These are phyloP conservation scores for Eidolon dupreanum DNA, from an alignment of 2,797 vertebrate species.

Conservation along the genomic window DNA sequence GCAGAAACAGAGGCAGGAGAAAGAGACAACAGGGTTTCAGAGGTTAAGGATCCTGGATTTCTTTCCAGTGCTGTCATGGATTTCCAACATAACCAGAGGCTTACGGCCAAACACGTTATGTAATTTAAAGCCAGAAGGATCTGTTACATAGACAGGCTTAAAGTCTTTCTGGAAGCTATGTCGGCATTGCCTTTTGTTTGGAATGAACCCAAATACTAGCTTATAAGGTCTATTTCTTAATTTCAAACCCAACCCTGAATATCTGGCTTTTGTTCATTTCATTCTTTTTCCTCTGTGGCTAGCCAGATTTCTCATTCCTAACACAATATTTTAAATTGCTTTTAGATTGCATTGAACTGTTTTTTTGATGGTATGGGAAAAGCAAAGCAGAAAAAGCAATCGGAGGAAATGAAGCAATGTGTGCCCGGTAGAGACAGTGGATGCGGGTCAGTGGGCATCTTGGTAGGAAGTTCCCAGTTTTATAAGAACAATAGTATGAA, in stretches of 20 bases:
- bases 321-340: background rate
- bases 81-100: background rate
- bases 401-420: background rate
- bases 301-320: background rate
- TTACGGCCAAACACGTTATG: background rate
- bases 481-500: background rate
- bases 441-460: background rate
- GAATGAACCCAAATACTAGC: background rate
- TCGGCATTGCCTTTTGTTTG: background rate
- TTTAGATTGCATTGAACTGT: background rate
- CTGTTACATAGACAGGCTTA: background rate
- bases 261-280: background rate
- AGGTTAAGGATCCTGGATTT: background rate
- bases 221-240: background rate
- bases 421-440: background rate
- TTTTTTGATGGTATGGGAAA: background rate
- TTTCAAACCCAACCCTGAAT: background rate
- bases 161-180: background rate
- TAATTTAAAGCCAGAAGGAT: background rate
- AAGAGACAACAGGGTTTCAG: background rate
- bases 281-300: background rate
- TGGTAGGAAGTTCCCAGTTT: background rate
- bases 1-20: background rate
- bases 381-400: background rate
- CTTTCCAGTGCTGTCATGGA: background rate